Percentiles rank a stretch among this genome's conserved stretches.
These are phyloP conservation scores for Simalia tracyae DNA, from an alignment of 2,797 vertebrate species.

Conservation along the genomic window DNA sequence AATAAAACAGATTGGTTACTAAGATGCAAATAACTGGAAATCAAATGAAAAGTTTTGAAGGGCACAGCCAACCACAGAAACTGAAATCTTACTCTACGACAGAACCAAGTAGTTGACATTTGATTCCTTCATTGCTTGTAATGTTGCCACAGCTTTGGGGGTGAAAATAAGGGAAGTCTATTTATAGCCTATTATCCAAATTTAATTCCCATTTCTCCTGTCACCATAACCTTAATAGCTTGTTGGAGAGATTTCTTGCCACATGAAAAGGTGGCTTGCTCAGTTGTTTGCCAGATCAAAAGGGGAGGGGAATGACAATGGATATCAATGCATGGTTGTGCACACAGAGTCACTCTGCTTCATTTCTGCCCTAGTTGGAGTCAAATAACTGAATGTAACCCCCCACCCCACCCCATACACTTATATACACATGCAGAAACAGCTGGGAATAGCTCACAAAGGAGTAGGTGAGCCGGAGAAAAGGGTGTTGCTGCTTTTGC, in stretches of 20 bases:
- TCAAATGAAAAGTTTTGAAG: constrained; percentile 49
- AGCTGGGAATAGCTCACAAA: not conserved
- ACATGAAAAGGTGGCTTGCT: not conserved
- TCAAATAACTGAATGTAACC: not conserved
- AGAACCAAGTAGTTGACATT: constrained; percentile 11
- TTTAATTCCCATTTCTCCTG: not conserved
- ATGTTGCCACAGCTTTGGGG: not conserved
- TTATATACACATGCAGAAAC: not conserved
- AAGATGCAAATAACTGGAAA: constrained; percentile 53
- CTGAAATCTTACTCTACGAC: constrained; percentile 10
- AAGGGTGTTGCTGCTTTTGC: not conserved
- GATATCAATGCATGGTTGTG: not conserved
- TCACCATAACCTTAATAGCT: not conserved
- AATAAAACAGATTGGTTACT: constrained; percentile 56
- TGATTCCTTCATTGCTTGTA: not conserved
- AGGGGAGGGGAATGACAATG: not conserved
- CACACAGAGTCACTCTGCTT: not conserved
- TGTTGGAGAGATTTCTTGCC: not conserved
- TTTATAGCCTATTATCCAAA: not conserved
- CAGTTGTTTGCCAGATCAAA: not conserved
- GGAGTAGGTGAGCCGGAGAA: not conserved
- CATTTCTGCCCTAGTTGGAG: not conserved
- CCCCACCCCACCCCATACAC: not conserved
- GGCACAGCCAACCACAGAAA: constrained; percentile 39
- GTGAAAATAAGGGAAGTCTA: not conserved